phyloP scores from a whole-genome alignment of 2,797 vertebrate species.

The Aselliscus stoliczkanus region DNA sequence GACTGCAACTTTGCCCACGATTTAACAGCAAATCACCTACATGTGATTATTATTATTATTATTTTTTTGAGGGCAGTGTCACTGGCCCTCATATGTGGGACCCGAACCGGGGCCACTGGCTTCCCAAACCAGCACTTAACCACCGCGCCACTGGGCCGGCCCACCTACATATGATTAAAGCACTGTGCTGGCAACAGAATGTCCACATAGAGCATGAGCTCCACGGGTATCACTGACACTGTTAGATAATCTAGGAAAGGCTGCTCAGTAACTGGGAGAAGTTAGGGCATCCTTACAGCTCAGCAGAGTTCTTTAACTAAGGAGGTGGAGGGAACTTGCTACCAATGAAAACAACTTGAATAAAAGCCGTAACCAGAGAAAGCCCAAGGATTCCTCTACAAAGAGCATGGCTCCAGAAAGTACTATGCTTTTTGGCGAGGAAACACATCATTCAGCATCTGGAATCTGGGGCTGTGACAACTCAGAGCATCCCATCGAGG shows the following conservation, averaged over 20 bases:
- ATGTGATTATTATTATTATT: too few relatives aligned
- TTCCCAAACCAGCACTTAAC: too few relatives aligned
- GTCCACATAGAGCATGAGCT: neutral
- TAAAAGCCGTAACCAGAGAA: neutral
- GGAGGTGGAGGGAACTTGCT: neutral
- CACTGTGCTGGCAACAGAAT: neutral
- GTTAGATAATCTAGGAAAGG: neutral
- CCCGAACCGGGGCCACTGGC: too few relatives aligned
- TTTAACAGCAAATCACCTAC: neutral
- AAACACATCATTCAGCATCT: neutral
- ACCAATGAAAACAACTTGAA: conserved; percentile 13
- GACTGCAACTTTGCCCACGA: neutral
- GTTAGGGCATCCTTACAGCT: neutral
- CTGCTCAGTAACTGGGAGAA: neutral
- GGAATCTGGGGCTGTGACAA: neutral
- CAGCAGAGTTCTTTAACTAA: neutral
- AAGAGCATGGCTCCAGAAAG: neutral
- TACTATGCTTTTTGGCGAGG: neutral
- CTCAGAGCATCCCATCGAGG: neutral
- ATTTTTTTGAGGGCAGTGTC: too few relatives aligned
- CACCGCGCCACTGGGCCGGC: too few relatives aligned
- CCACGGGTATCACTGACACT: neutral
- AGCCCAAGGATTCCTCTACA: neutral
- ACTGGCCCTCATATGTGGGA: too few relatives aligned
- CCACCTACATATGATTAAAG: neutral